Evolutionary conservation across 2,797 vertebrate genomes (phyloP), one percentile per base, ranked within the genome.

Genomic region (Pithecia hirsuta): DNA sequence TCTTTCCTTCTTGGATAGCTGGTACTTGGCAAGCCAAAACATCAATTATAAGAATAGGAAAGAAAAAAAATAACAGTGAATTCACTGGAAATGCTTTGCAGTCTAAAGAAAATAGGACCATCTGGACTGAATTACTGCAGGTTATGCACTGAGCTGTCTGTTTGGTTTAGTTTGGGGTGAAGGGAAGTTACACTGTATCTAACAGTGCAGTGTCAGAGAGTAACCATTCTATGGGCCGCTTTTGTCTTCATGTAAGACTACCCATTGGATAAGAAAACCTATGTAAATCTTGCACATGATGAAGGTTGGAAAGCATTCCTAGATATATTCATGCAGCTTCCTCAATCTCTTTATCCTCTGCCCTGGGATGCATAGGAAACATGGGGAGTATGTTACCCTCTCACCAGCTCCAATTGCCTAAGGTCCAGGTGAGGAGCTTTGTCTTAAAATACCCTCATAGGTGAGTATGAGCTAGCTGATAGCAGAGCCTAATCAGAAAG

Each of bases 51-150:
- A 91, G 52, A 81, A 74, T 96, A 97, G 95, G 48, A 87, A 83
- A 97, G 93, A 96, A 97, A 98, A 98, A 89, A 97, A 97, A 94
- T 96, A 98, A 98, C 98, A 97, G 96, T 97, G 91, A 98, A 98
- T 98, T 98, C 98, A 96, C 89, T 98, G 81, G 89, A 98, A 97
- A 98, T 93, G 95, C 97, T 98, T 98, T 98, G 80, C 93, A 95
- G 93, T 98, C 96, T 97, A 97, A 98, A 98, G 96, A 97, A 98
- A 98, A 97, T 79, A 97, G 36, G 96, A 97, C 97, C 98, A 98
- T 98, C 97, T 98, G 98, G 96, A 97, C 98, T 98, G 97, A 95
- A 92, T 98, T 98, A 98, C 0, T 3, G 87, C 93, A 98, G 95
- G 96, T 96, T 98, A 97, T 67, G 91, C 89, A 97, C 17, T 92